A percentile compares a stretch with the other conserved stretches of the same genome.
Evolutionary conservation across 2,888 invertebrate genomes (phyloP).

Genomic region (Napeogenes inachia): DNA sequence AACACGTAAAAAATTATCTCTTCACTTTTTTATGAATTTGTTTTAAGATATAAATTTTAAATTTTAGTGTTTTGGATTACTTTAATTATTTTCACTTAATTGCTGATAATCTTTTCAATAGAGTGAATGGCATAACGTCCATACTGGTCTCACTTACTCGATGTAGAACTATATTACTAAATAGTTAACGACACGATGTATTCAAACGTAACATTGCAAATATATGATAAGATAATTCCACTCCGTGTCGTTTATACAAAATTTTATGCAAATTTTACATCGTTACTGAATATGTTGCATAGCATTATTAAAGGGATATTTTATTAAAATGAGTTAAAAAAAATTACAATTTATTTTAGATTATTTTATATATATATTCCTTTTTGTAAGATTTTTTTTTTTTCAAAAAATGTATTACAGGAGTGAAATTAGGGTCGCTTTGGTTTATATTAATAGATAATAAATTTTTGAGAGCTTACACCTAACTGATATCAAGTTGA

Average conservation of each 20-base stretch:
- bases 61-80: constrained; percentile 20
- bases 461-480: too few species aligned
- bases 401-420: too few species aligned
- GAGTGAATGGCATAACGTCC: constrained; percentile 20
- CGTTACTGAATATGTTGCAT: background rate
- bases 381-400: too few species aligned
- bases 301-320: too few species aligned
- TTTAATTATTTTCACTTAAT: constrained; percentile 28
- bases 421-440: too few species aligned
- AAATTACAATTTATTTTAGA: too few species aligned
- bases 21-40: too few species aligned
- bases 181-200: constrained; percentile 13
- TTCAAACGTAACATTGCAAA: constrained; percentile 22
- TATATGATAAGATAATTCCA: constrained; percentile 26
- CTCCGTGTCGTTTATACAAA: constrained; percentile 15
- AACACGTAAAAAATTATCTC: too few species aligned
- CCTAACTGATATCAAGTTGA: too few species aligned
- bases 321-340: too few species aligned
- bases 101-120: constrained; percentile 31
- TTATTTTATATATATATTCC: too few species aligned
- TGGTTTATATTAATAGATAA: too few species aligned
- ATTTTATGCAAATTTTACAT: background rate
- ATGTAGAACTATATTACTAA: constrained; percentile 12
- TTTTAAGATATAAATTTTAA: constrained; percentile 21
- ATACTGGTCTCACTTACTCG: constrained; percentile 20